Evolutionary conservation across 2,113 vertebrate genomes (phyloP).

Genomic region (Paedocypris sp.): DNA sequence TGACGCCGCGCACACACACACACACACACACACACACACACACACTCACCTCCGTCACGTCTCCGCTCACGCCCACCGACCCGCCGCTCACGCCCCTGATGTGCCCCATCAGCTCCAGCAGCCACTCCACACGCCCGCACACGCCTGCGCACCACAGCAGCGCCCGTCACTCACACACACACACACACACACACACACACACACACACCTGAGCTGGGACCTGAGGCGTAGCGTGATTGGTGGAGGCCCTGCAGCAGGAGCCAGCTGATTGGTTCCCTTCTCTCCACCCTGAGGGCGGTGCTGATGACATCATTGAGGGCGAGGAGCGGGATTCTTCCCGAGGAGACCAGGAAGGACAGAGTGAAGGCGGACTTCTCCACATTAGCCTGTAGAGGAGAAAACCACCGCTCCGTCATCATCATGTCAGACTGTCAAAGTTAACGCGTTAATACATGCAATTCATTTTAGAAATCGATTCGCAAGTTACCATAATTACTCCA

Average conservation of each 20-base stretch:
- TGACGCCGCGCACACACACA: no score
- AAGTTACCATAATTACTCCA: no score
- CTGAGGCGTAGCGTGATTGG: constrained; percentile 68
- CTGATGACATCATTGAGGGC: constrained; percentile 66
- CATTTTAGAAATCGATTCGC: no score
- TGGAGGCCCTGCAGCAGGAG: constrained; percentile 75
- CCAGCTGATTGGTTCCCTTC: constrained; percentile 62
- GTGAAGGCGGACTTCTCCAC: constrained; percentile 74
- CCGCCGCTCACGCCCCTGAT: constrained; percentile 70
- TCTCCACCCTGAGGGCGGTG: constrained; percentile 46
- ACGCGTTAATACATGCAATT: no score
- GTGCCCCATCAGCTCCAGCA: constrained; percentile 85
- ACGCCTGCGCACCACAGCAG: constrained; percentile 60
- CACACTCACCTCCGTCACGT: constrained; percentile 64
- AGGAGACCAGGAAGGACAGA: constrained; percentile 71
- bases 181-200: not conserved
- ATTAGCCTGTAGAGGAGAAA: constrained; percentile 64
- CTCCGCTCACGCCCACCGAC: constrained; percentile 39
- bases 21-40: no score
- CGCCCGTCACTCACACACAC: not conserved
- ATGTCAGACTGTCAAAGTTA: no score
- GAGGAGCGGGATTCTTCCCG: constrained; percentile 73
- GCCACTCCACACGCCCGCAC: constrained; percentile 79
- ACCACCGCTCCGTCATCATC: no score
- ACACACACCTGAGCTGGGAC: constrained; percentile 71